Percentiles rank a stretch among this genome's conserved stretches.
Conservation (phyloP, 2,888 invertebrate genomes). For the Cheilosia soror region DNA sequence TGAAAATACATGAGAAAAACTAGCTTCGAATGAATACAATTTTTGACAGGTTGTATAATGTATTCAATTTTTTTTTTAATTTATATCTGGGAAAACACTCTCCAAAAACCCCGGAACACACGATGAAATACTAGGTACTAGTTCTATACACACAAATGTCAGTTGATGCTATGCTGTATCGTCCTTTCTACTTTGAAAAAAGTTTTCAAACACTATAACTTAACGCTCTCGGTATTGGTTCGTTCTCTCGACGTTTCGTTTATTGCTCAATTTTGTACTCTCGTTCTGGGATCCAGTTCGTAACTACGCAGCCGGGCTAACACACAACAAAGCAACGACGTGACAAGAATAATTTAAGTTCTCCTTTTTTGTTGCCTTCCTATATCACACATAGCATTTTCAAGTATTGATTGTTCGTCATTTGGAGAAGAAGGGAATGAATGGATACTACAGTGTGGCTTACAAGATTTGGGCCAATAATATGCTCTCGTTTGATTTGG, state of each 20-base stretch:
- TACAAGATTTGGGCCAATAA: constrained; percentile 6
- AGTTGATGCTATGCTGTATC: constrained; percentile 41
- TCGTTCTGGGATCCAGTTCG: constrained; percentile 28
- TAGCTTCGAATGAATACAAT: constrained; percentile 3
- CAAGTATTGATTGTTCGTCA: constrained; percentile 62
- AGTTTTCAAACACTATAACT: constrained; percentile 47
- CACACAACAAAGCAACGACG: constrained; percentile 47
- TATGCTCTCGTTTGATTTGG: neutral
- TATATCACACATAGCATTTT: constrained; percentile 14
- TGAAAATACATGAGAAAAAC: neutral
- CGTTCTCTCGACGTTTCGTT: neutral
- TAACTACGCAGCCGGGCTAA: constrained; percentile 58
- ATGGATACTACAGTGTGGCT: constrained; percentile 22
- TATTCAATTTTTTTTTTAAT: constrained; percentile 37
- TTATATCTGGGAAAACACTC: constrained; percentile 36
- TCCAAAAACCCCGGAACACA: constrained; percentile 46
- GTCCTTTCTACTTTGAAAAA: constrained; percentile 47
- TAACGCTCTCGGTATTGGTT: constrained; percentile 28
- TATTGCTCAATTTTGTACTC: constrained; percentile 5
- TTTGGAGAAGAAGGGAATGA: constrained; percentile 12
- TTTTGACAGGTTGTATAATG: constrained; percentile 26
- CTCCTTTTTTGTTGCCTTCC: constrained; percentile 15
- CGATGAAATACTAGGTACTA: constrained; percentile 55
- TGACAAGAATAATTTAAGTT: constrained; percentile 27
- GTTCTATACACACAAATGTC: constrained; percentile 55